These are phyloP conservation scores for Molothrus aeneus DNA, from an alignment of 2,797 vertebrate genomes.

Conservation along the genomic window DNA sequence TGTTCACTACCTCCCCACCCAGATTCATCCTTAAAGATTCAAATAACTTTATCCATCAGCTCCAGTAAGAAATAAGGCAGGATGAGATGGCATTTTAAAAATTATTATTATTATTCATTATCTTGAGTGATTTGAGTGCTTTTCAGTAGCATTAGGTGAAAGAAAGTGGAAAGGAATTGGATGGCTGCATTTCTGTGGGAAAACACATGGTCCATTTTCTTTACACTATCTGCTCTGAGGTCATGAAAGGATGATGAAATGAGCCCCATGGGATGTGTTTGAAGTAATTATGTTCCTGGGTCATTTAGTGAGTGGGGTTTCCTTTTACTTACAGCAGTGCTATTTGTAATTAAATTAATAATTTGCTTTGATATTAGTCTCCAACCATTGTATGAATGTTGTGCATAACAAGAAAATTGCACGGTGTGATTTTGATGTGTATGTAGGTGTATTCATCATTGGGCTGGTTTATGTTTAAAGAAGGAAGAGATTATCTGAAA, in stretches of 20 bases:
- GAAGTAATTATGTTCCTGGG: background rate
- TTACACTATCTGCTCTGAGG: background rate
- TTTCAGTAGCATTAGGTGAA: background rate
- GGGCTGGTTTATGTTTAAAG: background rate
- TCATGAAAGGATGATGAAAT: background rate
- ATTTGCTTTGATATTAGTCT: background rate
- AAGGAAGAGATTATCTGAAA: background rate
- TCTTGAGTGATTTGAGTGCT: background rate
- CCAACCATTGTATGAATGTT: background rate
- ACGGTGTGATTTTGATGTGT: background rate
- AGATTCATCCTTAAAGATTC: background rate
- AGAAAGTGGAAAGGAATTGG: background rate
- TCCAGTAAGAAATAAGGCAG: background rate
- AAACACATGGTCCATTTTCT: slow-evolving; percentile 16
- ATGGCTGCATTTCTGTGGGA: background rate
- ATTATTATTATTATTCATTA: background rate
- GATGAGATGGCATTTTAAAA: background rate
- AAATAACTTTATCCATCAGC: background rate
- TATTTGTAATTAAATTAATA: slow-evolving; percentile 23
- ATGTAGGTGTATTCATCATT: background rate
- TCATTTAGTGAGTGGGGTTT: background rate
- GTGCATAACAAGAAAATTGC: background rate
- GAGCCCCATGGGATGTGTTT: background rate
- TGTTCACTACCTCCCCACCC: background rate
- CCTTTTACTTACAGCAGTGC: background rate